phyloP scores from a whole-genome alignment of 2,113 vertebrate genomes.

The Climacteris rufus region DNA sequence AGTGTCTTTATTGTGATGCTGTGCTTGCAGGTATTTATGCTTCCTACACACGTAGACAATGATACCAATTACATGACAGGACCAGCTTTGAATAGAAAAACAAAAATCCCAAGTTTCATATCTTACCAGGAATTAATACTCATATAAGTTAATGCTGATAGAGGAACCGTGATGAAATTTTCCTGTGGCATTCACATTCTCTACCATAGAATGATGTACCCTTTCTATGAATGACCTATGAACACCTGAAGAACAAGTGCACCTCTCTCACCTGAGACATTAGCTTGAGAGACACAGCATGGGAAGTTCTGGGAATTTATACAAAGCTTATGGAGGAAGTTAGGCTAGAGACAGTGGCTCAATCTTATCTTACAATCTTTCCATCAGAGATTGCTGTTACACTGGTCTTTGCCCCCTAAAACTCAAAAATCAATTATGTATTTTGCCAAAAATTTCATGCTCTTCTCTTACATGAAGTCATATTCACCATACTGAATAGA shows the following conservation, averaged over 20 bases:
- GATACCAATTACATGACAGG: not conserved
- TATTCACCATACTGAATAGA: not conserved
- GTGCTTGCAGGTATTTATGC: not conserved
- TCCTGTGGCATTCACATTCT: not conserved
- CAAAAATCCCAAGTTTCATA: not conserved
- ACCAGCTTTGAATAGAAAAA: not conserved
- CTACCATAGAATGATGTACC: not conserved
- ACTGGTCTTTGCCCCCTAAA: not conserved
- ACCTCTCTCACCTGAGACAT: not conserved
- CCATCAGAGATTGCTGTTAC: not conserved
- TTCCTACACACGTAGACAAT: not conserved
- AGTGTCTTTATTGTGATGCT: not conserved
- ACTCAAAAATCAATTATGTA: not conserved
- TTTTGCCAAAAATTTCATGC: not conserved
- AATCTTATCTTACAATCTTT: not conserved
- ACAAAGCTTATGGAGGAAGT: not conserved
- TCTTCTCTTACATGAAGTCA: not conserved
- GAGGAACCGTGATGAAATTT: not conserved
- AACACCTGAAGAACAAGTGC: not conserved
- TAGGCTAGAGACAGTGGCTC: not conserved
- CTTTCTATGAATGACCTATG: not conserved
- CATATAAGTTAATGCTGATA: not conserved
- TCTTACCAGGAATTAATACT: not conserved
- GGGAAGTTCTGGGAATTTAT: not conserved
- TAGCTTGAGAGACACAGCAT: accelerated